Evolutionary conservation across 2,113 vertebrate species (phyloP), one percentile per base, ranked within the genome.

Genomic region (Corydoras sp.): DNA sequence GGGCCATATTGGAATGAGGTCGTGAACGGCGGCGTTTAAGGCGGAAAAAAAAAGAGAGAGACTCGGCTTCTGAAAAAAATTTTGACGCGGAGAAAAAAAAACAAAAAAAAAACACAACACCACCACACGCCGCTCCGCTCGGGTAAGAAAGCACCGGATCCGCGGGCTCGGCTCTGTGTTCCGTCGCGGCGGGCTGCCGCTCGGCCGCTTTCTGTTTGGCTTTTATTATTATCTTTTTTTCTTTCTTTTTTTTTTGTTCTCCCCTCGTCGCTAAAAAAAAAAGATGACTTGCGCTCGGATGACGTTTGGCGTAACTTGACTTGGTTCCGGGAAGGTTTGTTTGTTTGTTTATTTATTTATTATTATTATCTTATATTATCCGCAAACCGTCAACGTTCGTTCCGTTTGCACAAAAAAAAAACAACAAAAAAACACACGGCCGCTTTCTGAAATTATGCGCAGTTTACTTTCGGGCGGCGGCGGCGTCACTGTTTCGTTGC

Each of bases 1-100:
- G 91, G 91, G 93, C 93, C 93, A 94, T 95, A 95, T 94, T 94
- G 93, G 93, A 95, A 94, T 88, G 92, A 93, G 92, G 89, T 92
- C 89, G 92, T 89, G 91, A 87, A 88, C 86, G 91, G 87, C 88
- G 85, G 88, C 89, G 24, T 30, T 30, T 58, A 91, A 68, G 89
- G 87, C 91, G 86, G 90, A 91, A 90, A 69, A 62, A 66, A 83
- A 71, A n/a, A n/a, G n/a, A n/a, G n/a, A n/a, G n/a, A 86, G 87
- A 83, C 78, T 84, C 84, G 77, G 88, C 88, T 87, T 89, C 88
- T 85, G 86, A 35, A 89, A 90, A 90, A n/a, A n/a, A n/a, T n/a
- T n/a, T 71, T 86, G 77, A 89, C 84, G 87, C 86, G 89, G 87
- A 91, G 92, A 93, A 89, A 91, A 92, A 93, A 93, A 24, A n/a